These are phyloP conservation scores for Tiliacea aurago DNA, from an alignment of 2,888 invertebrate genomes.

Conservation along the genomic window DNA sequence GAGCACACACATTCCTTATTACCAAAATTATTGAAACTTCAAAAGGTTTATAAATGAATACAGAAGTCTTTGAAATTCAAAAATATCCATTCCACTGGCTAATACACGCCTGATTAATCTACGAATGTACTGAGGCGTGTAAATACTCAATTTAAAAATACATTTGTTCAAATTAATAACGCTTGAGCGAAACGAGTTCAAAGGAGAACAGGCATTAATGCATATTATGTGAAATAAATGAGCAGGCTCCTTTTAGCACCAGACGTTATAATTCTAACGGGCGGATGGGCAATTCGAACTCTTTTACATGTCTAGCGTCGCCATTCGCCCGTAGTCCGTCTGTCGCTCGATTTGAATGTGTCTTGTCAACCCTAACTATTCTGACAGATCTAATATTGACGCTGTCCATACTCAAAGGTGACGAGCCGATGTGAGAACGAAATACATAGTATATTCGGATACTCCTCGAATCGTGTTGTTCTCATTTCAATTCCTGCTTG, in stretches of 20 bases:
- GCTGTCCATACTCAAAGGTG: not conserved
- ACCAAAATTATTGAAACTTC: not conserved
- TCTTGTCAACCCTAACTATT: not conserved
- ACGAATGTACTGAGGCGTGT: slow-evolving; percentile 17
- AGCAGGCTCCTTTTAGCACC: slow-evolving; percentile 24
- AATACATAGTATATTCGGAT: not conserved
- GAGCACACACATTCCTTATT: not conserved
- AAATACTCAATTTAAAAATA: slow-evolving; percentile 55
- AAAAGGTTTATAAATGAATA: slow-evolving; percentile 14
- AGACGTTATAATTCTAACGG: slow-evolving; percentile 9
- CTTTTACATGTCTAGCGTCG: not conserved
- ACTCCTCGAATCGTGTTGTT: too few species aligned
- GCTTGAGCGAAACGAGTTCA: slow-evolving; percentile 23
- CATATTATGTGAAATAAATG: slow-evolving; percentile 35
- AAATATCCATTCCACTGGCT: slow-evolving; percentile 28
- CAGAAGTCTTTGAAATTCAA: slow-evolving; percentile 13
- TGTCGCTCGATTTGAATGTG: not conserved
- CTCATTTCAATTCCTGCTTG: not conserved
- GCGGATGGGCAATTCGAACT: slow-evolving; percentile 8
- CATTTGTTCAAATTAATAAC: slow-evolving; percentile 44
- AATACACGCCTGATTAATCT: slow-evolving; percentile 30
- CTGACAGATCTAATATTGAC: slow-evolving; percentile 4
- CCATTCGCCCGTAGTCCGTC: not conserved
- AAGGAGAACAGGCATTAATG: slow-evolving; percentile 36
- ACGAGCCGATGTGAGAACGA: not conserved